Evolutionary conservation across 2,797 vertebrate species (phyloP).

Genomic region (Psittacula echo): DNA sequence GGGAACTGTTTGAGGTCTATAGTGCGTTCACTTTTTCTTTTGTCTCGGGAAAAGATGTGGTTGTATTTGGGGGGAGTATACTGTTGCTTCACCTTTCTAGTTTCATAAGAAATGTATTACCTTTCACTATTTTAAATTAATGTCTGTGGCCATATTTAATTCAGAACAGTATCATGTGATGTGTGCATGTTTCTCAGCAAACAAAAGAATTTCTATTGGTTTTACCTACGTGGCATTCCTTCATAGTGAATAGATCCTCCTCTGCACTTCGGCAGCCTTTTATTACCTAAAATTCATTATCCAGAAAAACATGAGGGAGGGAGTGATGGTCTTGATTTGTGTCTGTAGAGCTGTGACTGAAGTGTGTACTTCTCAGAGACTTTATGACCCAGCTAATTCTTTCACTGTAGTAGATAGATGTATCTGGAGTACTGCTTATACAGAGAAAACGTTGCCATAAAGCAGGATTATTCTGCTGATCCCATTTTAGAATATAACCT

Average conservation of each 20-base stretch:
- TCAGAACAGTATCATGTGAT: neutral
- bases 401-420: neutral
- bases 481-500: neutral
- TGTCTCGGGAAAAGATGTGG: neutral
- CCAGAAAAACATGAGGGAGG: neutral
- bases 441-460: neutral
- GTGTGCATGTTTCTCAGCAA: neutral
- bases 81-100: neutral
- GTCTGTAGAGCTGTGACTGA: neutral
- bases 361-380: neutral
- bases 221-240: neutral
- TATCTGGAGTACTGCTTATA: neutral
- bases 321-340: neutral
- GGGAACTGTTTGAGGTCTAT: rapidly evolving
- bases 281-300: neutral
- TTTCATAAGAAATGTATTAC: neutral
- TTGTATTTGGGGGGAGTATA: neutral
- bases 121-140: neutral
- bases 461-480: neutral
- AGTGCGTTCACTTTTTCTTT: neutral
- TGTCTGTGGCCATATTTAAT: neutral
- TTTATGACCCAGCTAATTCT: neutral
- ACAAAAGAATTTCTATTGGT: neutral
- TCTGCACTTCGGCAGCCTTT: neutral
- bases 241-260: neutral